Percentiles rank a stretch among this genome's conserved stretches.
Conservation (phyloP, 2,888 invertebrate species). For the Argyresthia albistria region DNA sequence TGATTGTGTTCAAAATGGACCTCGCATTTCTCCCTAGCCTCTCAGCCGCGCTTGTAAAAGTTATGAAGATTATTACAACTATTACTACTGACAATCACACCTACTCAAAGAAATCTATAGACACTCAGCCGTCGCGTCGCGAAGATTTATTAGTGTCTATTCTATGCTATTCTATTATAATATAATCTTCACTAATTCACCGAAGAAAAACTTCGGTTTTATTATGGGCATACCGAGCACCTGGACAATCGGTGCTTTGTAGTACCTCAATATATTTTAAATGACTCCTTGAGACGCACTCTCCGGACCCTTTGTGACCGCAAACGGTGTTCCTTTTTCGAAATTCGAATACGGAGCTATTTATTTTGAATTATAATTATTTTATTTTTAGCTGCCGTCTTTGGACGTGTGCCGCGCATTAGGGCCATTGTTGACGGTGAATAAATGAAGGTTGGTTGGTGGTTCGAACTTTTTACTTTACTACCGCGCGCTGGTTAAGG, state of each 20-base stretch:
- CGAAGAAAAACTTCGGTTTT: slow-evolving; percentile 59
- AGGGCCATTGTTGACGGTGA: slow-evolving; percentile 53
- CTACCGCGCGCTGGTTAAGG: slow-evolving; percentile 32
- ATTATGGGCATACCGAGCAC: slow-evolving; percentile 25
- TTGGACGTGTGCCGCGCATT: slow-evolving; percentile 66
- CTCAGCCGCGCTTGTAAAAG: slow-evolving; percentile 30
- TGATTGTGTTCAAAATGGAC: slow-evolving; percentile 38
- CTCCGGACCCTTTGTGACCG: slow-evolving; percentile 56
- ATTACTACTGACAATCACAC: slow-evolving; percentile 42
- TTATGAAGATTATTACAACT: slow-evolving; percentile 52
- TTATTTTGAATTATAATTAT: slow-evolving; percentile 52
- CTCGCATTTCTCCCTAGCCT: slow-evolving; percentile 7
- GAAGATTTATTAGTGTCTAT: slow-evolving; percentile 65
- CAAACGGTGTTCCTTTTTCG: slow-evolving; percentile 44
- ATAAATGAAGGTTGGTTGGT: slow-evolving; percentile 53
- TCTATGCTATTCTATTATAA: slow-evolving; percentile 61
- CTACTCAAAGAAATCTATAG: slow-evolving; percentile 58
- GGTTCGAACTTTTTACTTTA: slow-evolving; percentile 23
- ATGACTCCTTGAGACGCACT: slow-evolving; percentile 52
- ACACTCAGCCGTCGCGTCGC: slow-evolving; percentile 28
- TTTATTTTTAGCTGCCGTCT: slow-evolving; percentile 60
- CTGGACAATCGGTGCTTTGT: slow-evolving; percentile 60
- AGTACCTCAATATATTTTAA: slow-evolving; percentile 64
- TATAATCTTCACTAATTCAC: slow-evolving; percentile 66
- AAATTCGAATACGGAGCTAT: slow-evolving; percentile 37